phyloP scores from a whole-genome alignment of 2,888 invertebrate species.

The Rapana venosa region DNA sequence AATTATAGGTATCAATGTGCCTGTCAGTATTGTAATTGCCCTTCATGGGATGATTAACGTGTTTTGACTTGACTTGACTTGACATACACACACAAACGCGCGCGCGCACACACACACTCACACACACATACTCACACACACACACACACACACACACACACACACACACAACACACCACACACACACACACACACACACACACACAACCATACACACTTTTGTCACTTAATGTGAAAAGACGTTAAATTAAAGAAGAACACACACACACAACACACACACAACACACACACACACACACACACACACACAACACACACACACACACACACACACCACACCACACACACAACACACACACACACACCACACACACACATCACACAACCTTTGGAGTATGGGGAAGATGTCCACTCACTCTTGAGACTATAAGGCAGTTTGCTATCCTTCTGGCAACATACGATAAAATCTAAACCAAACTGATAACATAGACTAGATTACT shows the following conservation, averaged over 20 bases:
- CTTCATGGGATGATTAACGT: too few relatives aligned
- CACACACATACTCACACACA: background rate
- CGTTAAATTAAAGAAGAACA: too few relatives aligned
- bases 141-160: background rate
- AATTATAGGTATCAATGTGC: too few relatives aligned
- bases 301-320: background rate
- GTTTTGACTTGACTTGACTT: too few relatives aligned
- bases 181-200: conserved; percentile 1
- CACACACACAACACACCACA: background rate
- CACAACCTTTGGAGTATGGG: too few relatives aligned
- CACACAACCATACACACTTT: background rate
- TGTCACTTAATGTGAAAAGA: too few relatives aligned
- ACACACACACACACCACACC: background rate
- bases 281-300: background rate
- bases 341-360: conserved; percentile 1
- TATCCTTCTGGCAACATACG: too few relatives aligned
- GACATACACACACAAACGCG: background rate
- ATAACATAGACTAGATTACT: too few relatives aligned
- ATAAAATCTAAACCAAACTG: too few relatives aligned
- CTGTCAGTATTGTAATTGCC: too few relatives aligned
- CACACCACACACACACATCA: background rate
- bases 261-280: conserved; percentile 4
- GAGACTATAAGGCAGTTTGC: too few relatives aligned
- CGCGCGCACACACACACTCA: background rate
- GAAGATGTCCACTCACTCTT: too few relatives aligned